Base-by-base conservation (phyloP, 2,797 vertebrate genomes). In the Sandelia bainsii region DNA sequence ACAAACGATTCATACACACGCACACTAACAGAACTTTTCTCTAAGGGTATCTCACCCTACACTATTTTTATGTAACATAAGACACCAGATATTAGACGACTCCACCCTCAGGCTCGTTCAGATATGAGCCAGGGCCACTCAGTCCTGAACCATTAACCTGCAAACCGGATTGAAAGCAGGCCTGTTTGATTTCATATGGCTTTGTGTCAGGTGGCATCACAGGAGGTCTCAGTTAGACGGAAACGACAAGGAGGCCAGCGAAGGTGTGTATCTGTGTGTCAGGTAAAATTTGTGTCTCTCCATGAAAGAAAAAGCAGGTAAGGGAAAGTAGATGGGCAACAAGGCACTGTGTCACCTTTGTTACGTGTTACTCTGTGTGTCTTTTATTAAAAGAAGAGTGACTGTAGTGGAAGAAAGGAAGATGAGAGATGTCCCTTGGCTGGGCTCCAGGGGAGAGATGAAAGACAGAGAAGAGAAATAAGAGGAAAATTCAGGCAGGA, bases 331-430 rank as follows among this genome's bases (percentile, higher is more conserved):
- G 10, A 72, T 0, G 19, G 25, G 56, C 14, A 4, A 40, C 77
- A 32, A 58, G 16, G 77, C 51, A 37, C 53, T 8, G 40, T 37
- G 61, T 49, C 59, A 61, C 62, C 62, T 52, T 20, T 29, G 44
- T n/a, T 42, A 42, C 51, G 50, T n/a, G 44, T 66, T 27, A 42
- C 23, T 48, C 45, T 58, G 46, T 53, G 67, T 72, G 69, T 84
- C 71, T 91, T 91, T 91, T 79, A 89, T 90, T 91, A 72, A 84
- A 83, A 74, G 64, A 75, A 50, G 53, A 80, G 58, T 1, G 46
- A 63, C 52, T 62, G 66, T 19, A 50, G 76, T 9, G 25, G 53
- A 52, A 10, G 60, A 80, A 72, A 79, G 73, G 64, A 65, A 77
- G 65, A 45, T 42, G 44, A 81, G 58, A 25, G 72, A 73, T 81